These are phyloP conservation scores for Stegastes partitus DNA, from an alignment of 2,113 vertebrate species.

Conservation along the genomic window DNA sequence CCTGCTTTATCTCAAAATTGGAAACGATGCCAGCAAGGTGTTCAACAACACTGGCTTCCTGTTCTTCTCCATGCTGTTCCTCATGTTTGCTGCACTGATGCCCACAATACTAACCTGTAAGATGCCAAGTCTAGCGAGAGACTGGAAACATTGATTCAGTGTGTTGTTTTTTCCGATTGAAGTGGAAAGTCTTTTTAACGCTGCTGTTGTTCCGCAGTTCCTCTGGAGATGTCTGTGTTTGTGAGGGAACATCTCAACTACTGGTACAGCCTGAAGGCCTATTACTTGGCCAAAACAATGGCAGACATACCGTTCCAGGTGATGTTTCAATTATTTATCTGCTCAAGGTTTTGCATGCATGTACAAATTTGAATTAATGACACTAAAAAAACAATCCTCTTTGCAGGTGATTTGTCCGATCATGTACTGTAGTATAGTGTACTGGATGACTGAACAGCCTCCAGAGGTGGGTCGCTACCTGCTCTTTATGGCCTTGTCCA, in stretches of 20 bases:
- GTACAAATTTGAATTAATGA: background rate
- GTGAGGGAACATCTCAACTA: conserved; percentile 97
- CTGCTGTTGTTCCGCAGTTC: conserved; percentile 85
- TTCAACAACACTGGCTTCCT: conserved; percentile 99
- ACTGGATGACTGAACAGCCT: conserved; percentile 99
- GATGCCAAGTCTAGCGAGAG: conserved; percentile 38
- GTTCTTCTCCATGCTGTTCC: conserved; percentile 99
- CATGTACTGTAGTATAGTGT: conserved; percentile 97
- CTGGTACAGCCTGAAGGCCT: conserved; percentile 99
- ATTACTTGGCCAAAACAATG: conserved; percentile 98
- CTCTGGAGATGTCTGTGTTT: conserved; percentile 97
- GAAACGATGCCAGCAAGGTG: conserved; percentile 96
- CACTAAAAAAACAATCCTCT: conserved; percentile 19
- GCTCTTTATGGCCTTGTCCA: conserved; percentile 95
- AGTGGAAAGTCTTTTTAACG: conserved; percentile 10
- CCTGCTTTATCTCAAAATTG: conserved; percentile 96
- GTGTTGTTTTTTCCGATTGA: background rate
- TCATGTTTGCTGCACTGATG: conserved; percentile 98
- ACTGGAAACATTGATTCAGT: conserved; percentile 19
- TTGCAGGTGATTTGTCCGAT: conserved; percentile 93
- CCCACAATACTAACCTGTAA: conserved; percentile 98
- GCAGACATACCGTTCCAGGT: conserved; percentile 98
- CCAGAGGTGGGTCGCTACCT: conserved; percentile 92
- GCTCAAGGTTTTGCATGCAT: background rate
- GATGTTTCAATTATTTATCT: conserved; percentile 37